Base-by-base conservation (phyloP, 2,888 invertebrate species). In the Teleogryllus oceanicus region DNA sequence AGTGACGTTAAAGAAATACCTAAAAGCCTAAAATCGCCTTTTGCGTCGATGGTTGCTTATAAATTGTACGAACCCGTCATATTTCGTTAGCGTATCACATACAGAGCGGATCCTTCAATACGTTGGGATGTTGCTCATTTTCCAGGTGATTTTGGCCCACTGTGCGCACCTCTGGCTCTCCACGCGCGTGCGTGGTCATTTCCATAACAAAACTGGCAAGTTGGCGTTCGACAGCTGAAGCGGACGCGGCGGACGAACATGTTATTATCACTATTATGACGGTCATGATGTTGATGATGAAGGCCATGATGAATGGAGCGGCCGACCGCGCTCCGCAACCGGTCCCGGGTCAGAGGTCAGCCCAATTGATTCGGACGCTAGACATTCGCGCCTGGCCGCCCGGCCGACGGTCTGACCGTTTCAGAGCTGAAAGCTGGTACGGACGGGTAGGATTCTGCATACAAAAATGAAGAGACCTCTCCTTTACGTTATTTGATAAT, bases 181-280 rank as follows among this genome's bases (percentile, higher is more conserved):
- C 62, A 62, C n/a, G 12, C 62, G 13, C 13, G 12, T 62, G 62
- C 18, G 4, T n/a, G 13, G 62, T 62, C 62, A 62, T 62, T 62
- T 62, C 62, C 62, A 62, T 62, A 62, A 62, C 62, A 62, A 62
- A 62, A 62, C 62, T 62, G 16, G 62, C 16, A 12, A 62, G 4
- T 0, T 62, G 62, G 8, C 37, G 62, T 62, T 62, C n/a, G 62
- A 62, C 62, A 62, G 62, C 16, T 12, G 16, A 62, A 62, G n/a
- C 62, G 5, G 62, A 13, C 62, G n/a, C 13, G n/a, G 62, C 16
- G n/a, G 62, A 11, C 62, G 62, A 18, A 62, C 62, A 62, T n/a
- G 62, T 62, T 62, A 62, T 62, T 62, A 62, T 62, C 62, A 62
- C n/a, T 62, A 62, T 62, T 62, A 62, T 62, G 62, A 62, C 62